Conservation (phyloP, 2,888 invertebrate genomes). For the Mechanitis messenoides region DNA sequence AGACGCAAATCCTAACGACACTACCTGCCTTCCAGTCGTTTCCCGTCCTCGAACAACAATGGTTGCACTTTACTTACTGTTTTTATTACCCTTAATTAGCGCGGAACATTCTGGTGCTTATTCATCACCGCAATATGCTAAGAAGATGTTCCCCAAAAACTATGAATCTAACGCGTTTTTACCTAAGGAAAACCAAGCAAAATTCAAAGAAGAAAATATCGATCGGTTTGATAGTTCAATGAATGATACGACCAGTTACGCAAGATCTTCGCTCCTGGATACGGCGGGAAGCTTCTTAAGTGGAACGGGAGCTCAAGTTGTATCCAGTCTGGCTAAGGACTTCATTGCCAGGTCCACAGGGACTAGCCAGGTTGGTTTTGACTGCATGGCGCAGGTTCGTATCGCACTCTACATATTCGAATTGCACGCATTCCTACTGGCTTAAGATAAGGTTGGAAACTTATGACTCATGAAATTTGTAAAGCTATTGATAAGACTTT, state of each 20-base stretch:
- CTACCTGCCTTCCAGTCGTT: slow-evolving; percentile 51
- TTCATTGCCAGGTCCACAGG: slow-evolving; percentile 81
- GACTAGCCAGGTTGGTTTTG: slow-evolving; percentile 81
- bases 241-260: slow-evolving; percentile 51
- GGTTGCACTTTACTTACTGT: slow-evolving; percentile 47
- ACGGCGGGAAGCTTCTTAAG: slow-evolving; percentile 63
- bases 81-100: slow-evolving; percentile 38
- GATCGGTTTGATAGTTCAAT: slow-evolving; percentile 48
- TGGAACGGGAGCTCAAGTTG: slow-evolving; percentile 70
- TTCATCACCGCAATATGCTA: slow-evolving; percentile 72
- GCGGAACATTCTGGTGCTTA: slow-evolving; percentile 71
- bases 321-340: slow-evolving; percentile 80
- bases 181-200: slow-evolving; percentile 52
- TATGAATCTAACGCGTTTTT: slow-evolving; percentile 54
- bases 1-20: slow-evolving; percentile 49
- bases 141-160: slow-evolving; percentile 63
- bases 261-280: slow-evolving; percentile 57
- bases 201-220: slow-evolving; percentile 45
- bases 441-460: slow-evolving; percentile 20
- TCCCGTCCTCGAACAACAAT: slow-evolving; percentile 42
- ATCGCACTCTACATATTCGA: slow-evolving; percentile 49
- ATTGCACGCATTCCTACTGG: slow-evolving; percentile 45
- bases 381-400: slow-evolving; percentile 74
- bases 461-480: slow-evolving; percentile 16
- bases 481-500: slow-evolving; percentile 16